Conservation (phyloP, 2,888 invertebrate genomes). For the Synergus itoensis region DNA sequence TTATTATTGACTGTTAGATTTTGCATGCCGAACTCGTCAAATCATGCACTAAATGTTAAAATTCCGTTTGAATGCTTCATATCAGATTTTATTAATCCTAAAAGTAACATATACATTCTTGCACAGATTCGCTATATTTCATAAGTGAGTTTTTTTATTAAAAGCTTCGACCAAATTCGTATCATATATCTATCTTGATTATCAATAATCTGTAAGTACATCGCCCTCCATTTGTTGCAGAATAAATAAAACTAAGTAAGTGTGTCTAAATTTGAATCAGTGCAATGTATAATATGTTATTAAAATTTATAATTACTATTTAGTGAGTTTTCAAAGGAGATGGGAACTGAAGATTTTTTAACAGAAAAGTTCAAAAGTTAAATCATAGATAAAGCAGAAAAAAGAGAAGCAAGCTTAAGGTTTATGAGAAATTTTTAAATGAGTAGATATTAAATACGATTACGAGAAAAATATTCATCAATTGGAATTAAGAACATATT, state of each 20-base stretch:
- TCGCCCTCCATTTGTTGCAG: neutral
- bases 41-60: no score
- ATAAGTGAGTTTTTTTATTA: no score
- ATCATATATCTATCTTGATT: no score
- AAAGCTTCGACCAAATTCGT: no score
- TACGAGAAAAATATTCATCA: no score
- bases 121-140: no score
- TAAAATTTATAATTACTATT: constrained; percentile 31
- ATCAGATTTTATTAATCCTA: no score
- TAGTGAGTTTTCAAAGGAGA: constrained; percentile 6
- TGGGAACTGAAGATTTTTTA: constrained; percentile 3
- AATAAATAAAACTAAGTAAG: neutral
- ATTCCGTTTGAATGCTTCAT: no score
- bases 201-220: neutral
- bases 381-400: neutral
- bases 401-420: neutral
- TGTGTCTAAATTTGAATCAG: neutral
- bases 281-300: constrained; percentile 3
- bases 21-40: no score
- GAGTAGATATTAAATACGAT: neutral
- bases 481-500: no score
- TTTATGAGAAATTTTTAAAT: neutral
- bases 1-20: no score
- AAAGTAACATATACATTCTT: no score
- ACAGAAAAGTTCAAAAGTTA: neutral